These are phyloP conservation scores for Trididemnum nubilum DNA, from an alignment of 23 tunicate species.

Conservation along the genomic window DNA sequence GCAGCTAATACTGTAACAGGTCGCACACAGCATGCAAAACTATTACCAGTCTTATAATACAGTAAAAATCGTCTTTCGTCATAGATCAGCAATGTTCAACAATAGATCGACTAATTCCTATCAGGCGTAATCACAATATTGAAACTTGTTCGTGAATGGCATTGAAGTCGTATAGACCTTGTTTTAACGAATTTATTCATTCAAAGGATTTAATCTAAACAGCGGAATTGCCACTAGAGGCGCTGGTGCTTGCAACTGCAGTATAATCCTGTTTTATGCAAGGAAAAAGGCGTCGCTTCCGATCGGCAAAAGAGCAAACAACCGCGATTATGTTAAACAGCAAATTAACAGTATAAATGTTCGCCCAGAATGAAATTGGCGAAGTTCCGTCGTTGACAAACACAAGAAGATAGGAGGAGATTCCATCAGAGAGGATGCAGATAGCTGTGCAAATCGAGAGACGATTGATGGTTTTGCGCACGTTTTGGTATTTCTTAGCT, in stretches of 20 bases:
- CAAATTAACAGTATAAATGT: conserved; percentile 57
- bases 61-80: too few relatives aligned
- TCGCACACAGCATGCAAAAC: too few relatives aligned
- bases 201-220: too few relatives aligned
- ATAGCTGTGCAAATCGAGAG: conserved; percentile 53
- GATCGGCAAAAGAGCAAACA: conserved; percentile 72
- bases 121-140: too few relatives aligned
- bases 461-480: conserved; percentile 48
- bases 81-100: too few relatives aligned
- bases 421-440: conserved; percentile 65
- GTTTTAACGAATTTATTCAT: too few relatives aligned
- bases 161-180: too few relatives aligned
- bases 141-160: too few relatives aligned
- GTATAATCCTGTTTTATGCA: conserved; percentile 3
- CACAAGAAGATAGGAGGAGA: conserved; percentile 56
- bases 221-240: conserved; percentile 6
- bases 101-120: too few relatives aligned
- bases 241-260: conserved; percentile 1
- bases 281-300: conserved; percentile 67
- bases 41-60: too few relatives aligned
- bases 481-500: conserved; percentile 4
- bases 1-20: too few relatives aligned
- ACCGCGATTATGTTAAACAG: conserved; percentile 62
- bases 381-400: conserved; percentile 59
- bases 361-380: conserved; percentile 55